Conservation (phyloP, 2,888 invertebrate species). For the Ormyrus pomaceus region DNA sequence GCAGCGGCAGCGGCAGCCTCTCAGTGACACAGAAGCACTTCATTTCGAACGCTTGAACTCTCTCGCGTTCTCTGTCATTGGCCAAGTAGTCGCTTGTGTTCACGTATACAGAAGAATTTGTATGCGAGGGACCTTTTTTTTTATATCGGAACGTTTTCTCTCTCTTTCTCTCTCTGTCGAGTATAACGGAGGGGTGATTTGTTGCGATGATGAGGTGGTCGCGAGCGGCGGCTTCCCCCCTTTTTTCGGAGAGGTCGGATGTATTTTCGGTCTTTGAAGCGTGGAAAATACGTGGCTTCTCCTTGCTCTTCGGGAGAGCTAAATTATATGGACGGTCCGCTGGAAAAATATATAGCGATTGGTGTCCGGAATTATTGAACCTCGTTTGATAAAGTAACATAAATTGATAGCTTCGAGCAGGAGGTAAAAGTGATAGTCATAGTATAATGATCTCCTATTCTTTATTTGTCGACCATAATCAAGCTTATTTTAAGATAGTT, state of each 20-base stretch:
- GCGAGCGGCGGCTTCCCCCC: background rate
- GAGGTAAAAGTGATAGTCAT: no score
- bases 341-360: no score
- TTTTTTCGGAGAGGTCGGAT: background rate
- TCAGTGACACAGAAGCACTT: slow-evolving; percentile 54
- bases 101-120: background rate
- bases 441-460: no score
- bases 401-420: no score
- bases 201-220: slow-evolving; percentile 10
- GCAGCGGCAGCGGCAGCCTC: slow-evolving; percentile 33
- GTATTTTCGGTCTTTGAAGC: background rate
- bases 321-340: no score
- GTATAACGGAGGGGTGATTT: slow-evolving; percentile 19
- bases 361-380: no score
- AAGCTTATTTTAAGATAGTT: no score
- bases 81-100: background rate
- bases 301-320: background rate
- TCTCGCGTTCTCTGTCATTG: slow-evolving; percentile 26
- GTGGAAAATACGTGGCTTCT: slow-evolving; percentile 14
- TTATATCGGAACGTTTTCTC: background rate
- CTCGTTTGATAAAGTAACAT: no score
- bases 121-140: background rate
- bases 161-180: background rate
- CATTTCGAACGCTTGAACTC: slow-evolving; percentile 46
- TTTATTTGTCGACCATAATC: no score